Conservation (phyloP, 2,113 vertebrate genomes). For the Sisor rabdophorus region DNA sequence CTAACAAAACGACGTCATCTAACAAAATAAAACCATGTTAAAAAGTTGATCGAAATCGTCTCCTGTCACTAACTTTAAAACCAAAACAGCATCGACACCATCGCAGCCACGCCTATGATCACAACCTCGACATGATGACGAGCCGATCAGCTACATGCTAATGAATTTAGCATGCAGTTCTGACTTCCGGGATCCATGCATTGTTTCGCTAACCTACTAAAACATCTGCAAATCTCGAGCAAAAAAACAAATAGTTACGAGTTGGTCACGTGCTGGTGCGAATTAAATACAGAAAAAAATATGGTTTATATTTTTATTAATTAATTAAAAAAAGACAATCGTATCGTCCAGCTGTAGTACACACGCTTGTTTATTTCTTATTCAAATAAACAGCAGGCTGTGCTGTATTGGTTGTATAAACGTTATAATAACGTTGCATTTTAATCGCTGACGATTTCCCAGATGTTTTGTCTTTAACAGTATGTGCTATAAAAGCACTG, state of each 20-base stretch:
- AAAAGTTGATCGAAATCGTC: background rate
- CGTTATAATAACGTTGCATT: no score
- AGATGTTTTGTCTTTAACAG: background rate
- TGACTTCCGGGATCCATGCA: background rate
- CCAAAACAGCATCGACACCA: conserved; percentile 35
- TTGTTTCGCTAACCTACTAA: background rate
- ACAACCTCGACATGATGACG: conserved; percentile 27
- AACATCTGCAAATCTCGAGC: background rate
- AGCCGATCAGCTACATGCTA: conserved; percentile 47
- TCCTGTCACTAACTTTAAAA: background rate
- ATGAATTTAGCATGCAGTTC: conserved; percentile 38
- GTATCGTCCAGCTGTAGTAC: no score
- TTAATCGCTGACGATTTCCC: background rate
- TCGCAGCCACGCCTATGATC: conserved; percentile 65
- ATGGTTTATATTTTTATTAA: no score
- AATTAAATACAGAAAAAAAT: background rate
- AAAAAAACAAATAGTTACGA: background rate
- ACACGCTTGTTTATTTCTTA: background rate
- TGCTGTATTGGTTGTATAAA: background rate
- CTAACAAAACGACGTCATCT: background rate
- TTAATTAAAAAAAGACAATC: no score
- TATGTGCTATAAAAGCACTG: no score
- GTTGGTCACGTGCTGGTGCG: background rate
- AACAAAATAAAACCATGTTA: background rate
- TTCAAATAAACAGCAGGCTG: background rate